A percentile compares a stretch with the other conserved stretches of the same genome.
Conservation (phyloP, 2,888 invertebrate genomes). For the Lagria hirta region DNA sequence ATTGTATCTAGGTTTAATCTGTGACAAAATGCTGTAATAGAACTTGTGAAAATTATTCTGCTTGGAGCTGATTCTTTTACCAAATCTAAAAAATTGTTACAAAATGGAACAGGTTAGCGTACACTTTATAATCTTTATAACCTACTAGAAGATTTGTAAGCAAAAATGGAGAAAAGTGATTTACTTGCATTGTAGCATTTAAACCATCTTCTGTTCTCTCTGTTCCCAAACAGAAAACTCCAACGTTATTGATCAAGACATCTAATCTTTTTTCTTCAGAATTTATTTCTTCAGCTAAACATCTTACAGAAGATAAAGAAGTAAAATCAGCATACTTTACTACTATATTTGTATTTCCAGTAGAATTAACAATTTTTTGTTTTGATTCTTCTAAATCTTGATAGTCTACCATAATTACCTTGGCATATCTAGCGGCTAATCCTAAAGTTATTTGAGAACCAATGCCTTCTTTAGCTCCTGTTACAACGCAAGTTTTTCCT, state of each 20-base stretch:
- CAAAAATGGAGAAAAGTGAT: slow-evolving; percentile 73
- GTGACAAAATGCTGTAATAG: slow-evolving; percentile 38
- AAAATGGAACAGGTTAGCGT: background rate
- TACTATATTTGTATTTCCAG: slow-evolving; percentile 49
- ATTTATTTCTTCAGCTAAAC: slow-evolving; percentile 65
- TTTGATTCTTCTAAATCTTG: slow-evolving; percentile 44
- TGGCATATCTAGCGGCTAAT: slow-evolving; percentile 56
- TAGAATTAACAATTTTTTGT: slow-evolving; percentile 45
- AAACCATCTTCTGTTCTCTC: slow-evolving; percentile 64
- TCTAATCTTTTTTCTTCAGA: slow-evolving; percentile 59
- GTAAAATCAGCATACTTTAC: slow-evolving; percentile 58
- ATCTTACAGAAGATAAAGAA: slow-evolving; percentile 59
- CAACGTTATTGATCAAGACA: slow-evolving; percentile 68
- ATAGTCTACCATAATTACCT: slow-evolving; percentile 58
- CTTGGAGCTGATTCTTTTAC: slow-evolving; percentile 48
- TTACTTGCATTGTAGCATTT: slow-evolving; percentile 68
- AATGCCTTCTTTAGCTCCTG: slow-evolving; percentile 34
- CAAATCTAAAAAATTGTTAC: slow-evolving; percentile 43
- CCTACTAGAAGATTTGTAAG: slow-evolving; percentile 66
- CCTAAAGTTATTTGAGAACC: slow-evolving; percentile 54
- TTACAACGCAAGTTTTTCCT: slow-evolving; percentile 7
- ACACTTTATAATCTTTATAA: background rate
- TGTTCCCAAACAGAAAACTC: slow-evolving; percentile 56
- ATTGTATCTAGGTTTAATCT: slow-evolving; percentile 38
- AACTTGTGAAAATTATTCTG: slow-evolving; percentile 47